Percentiles rank a stretch among this genome's conserved stretches.
phyloP scores from a whole-genome alignment of 2,113 vertebrate genomes.

The Calidris pygmaea region DNA sequence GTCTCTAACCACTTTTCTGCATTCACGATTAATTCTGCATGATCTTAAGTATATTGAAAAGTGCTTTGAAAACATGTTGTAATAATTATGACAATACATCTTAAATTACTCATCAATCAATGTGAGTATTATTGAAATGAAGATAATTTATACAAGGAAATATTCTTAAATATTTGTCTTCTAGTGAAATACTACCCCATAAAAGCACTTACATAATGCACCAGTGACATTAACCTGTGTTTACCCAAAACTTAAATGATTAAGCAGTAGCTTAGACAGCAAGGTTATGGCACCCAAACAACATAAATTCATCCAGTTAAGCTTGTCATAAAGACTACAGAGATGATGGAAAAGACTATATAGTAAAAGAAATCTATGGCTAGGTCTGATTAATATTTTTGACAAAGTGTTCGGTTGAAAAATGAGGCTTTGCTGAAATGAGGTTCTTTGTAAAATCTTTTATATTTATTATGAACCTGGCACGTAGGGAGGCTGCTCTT shows the following conservation, averaged over 20 bases:
- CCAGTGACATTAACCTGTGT: background rate
- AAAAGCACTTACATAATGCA: background rate
- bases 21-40: background rate
- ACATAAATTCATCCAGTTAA: slow-evolving; percentile 45
- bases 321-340: slow-evolving; percentile 24
- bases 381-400: slow-evolving; percentile 54
- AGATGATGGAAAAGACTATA: slow-evolving; percentile 27
- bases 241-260: background rate
- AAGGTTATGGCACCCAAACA: slow-evolving; percentile 25
- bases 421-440: slow-evolving; percentile 21
- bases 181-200: background rate
- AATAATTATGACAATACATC: background rate
- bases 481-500: background rate
- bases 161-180: background rate
- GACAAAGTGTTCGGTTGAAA: slow-evolving; percentile 33
- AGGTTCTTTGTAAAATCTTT: background rate
- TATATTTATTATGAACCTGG: background rate
- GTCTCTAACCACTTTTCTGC: background rate
- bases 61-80: background rate
- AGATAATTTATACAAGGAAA: background rate
- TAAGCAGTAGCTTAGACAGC: background rate
- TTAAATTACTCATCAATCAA: slow-evolving; percentile 4
- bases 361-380: slow-evolving; percentile 27
- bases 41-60: background rate
- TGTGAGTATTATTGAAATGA: background rate